These are phyloP conservation scores for Dendrolimus houi DNA, from an alignment of 2,888 invertebrate genomes.

Conservation along the genomic window DNA sequence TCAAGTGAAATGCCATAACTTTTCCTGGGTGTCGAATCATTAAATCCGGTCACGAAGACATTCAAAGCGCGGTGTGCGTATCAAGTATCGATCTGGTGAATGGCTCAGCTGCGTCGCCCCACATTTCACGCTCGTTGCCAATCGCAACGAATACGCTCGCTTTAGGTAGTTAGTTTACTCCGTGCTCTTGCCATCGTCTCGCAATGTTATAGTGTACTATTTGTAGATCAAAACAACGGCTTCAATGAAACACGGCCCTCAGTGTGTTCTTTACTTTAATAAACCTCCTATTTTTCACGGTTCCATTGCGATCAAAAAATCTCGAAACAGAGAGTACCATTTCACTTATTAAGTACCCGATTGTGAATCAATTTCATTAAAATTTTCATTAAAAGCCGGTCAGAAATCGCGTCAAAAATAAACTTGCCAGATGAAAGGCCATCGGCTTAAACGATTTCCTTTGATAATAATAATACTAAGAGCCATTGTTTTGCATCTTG, in stretches of 20 bases:
- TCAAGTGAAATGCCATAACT: constrained; percentile 2
- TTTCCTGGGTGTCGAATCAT: constrained; percentile 26
- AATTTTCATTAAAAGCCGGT: no score
- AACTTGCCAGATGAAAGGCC: background rate
- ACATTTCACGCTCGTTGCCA: constrained; percentile 60
- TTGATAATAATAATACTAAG: background rate
- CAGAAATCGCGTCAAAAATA: background rate
- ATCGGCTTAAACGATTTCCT: background rate
- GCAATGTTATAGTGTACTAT: constrained; percentile 20
- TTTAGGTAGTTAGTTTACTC: constrained; percentile 19
- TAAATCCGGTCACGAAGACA: constrained; percentile 51
- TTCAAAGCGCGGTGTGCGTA: constrained; percentile 63
- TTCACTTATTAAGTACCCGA: no score
- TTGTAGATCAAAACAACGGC: constrained; percentile 34
- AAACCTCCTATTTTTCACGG: no score
- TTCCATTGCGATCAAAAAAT: no score
- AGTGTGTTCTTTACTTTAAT: no score
- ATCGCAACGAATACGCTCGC: constrained; percentile 41
- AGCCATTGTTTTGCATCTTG: background rate
- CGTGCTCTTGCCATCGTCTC: constrained; percentile 21
- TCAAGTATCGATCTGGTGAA: constrained; percentile 66
- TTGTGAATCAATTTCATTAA: no score
- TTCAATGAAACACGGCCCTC: constrained; percentile 12
- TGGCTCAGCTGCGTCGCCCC: constrained; percentile 58
- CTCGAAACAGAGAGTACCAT: no score